Percentiles rank a stretch among this genome's conserved stretches.
These are phyloP conservation scores for Menidia beryllina DNA, from an alignment of 2,113 vertebrate species.

Conservation along the genomic window DNA sequence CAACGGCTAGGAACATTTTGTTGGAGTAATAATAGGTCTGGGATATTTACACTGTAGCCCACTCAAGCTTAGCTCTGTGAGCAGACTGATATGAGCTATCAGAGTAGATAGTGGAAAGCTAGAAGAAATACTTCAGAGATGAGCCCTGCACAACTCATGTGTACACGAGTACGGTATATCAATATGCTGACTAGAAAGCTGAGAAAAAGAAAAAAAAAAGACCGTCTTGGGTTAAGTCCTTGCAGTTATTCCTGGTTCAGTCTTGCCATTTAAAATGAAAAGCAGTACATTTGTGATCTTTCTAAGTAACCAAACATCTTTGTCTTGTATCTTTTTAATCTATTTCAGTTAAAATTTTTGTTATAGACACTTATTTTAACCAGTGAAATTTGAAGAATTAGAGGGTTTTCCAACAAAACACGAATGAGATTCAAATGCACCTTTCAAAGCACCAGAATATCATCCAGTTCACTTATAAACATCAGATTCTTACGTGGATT, in stretches of 20 bases:
- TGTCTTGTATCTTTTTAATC: background rate
- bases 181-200: conserved; percentile 18
- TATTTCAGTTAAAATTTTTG: conserved; percentile 25
- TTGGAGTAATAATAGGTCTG: conserved; percentile 72
- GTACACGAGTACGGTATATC: conserved; percentile 37
- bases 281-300: conserved; percentile 1
- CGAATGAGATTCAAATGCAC: background rate
- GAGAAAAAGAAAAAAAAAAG: conserved; percentile 2
- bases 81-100: conserved; percentile 63
- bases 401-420: background rate
- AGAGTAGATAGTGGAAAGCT: conserved; percentile 52
- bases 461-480: conserved; percentile 25
- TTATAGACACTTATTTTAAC: conserved; percentile 13
- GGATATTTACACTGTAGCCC: conserved; percentile 72
- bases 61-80: conserved; percentile 67
- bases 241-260: conserved; percentile 10
- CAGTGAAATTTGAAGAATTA: background rate
- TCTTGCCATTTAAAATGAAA: conserved; percentile 9
- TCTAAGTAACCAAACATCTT: conserved; percentile 9
- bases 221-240: background rate
- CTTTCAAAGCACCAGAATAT: background rate
- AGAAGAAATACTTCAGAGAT: conserved; percentile 35
- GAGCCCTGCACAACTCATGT: conserved; percentile 11
- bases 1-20: conserved; percentile 73
- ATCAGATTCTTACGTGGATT: conserved; percentile 18